These are phyloP conservation scores for Pollenia angustigena DNA, from an alignment of 2,888 invertebrate species.

Conservation along the genomic window DNA sequence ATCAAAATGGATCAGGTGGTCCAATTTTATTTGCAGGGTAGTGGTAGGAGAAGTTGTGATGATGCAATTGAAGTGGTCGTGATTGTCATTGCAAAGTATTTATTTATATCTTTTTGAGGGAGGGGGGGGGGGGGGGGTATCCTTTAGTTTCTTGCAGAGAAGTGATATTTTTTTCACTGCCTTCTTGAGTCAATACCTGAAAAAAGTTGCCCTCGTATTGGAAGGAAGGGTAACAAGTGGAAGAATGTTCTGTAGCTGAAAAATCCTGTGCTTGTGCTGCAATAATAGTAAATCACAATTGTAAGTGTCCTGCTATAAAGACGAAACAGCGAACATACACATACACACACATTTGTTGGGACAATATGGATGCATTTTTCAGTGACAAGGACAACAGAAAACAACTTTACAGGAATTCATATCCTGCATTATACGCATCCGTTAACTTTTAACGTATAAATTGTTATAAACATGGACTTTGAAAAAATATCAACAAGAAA, in stretches of 20 bases:
- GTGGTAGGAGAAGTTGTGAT: neutral
- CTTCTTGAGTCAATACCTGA: neutral
- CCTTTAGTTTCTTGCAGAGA: slow-evolving; percentile 5
- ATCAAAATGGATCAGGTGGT: no score
- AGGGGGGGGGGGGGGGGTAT: slow-evolving; percentile 25
- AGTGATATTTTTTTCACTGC: neutral
- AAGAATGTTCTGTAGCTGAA: slow-evolving; percentile 8
- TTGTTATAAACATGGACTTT: slow-evolving; percentile 9
- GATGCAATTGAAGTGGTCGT: slow-evolving; percentile 35
- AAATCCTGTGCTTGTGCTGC: slow-evolving; percentile 18
- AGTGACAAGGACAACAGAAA: slow-evolving; percentile 52
- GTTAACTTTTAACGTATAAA: slow-evolving; percentile 58
- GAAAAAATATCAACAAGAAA: neutral
- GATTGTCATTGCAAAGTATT: slow-evolving; percentile 39
- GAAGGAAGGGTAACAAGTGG: neutral
- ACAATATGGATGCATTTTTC: slow-evolving; percentile 31
- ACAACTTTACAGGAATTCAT: slow-evolving; percentile 57
- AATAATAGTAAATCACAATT: slow-evolving; percentile 42
- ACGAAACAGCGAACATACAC: neutral
- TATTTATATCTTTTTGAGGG: slow-evolving; percentile 13
- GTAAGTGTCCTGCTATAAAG: slow-evolving; percentile 29
- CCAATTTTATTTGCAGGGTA: no score
- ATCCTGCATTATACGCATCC: slow-evolving; percentile 67
- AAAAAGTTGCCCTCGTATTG: neutral
- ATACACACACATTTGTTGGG: neutral